Evolutionary conservation across 2,888 invertebrate species (phyloP).

Genomic region (Gasteruption jaculator): DNA sequence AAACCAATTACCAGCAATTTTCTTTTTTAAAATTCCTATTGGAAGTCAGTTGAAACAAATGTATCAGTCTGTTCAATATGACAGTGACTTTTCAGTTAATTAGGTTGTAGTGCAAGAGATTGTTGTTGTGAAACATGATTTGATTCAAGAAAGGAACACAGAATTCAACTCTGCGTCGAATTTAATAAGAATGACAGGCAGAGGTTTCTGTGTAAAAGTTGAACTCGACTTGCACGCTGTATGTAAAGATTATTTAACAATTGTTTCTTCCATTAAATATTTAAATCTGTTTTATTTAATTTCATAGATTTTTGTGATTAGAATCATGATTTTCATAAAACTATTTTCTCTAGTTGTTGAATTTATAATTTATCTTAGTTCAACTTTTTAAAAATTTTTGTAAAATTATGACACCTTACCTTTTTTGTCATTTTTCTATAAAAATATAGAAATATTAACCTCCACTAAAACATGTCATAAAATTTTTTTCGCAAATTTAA

Average conservation of each 20-base stretch:
- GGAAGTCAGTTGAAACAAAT: too few species aligned
- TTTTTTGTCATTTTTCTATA: too few species aligned
- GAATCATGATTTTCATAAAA: not conserved
- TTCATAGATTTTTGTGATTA: not conserved
- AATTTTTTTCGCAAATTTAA: too few species aligned
- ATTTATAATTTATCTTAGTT: not conserved
- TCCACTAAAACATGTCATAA: too few species aligned
- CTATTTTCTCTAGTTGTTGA: not conserved
- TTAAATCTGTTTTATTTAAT: not conserved
- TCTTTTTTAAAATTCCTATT: too few species aligned
- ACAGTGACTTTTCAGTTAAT: too few species aligned
- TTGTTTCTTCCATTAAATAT: not conserved
- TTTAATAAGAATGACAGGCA: conserved; percentile 39
- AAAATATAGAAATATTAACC: too few species aligned
- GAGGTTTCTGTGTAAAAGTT: conserved; percentile 44
- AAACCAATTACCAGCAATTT: too few species aligned
- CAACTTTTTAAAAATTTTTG: not conserved
- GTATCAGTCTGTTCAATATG: too few species aligned
- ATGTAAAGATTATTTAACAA: conserved; percentile 24
- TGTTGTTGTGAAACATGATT: not conserved
- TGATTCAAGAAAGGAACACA: too few species aligned
- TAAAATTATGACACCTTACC: too few species aligned
- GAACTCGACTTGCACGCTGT: conserved; percentile 46
- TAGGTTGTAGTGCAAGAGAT: not conserved
- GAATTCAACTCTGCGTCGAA: too few species aligned